These are phyloP conservation scores for Hiodon tergisus DNA, from an alignment of 2,113 vertebrate genomes.

Conservation along the genomic window DNA sequence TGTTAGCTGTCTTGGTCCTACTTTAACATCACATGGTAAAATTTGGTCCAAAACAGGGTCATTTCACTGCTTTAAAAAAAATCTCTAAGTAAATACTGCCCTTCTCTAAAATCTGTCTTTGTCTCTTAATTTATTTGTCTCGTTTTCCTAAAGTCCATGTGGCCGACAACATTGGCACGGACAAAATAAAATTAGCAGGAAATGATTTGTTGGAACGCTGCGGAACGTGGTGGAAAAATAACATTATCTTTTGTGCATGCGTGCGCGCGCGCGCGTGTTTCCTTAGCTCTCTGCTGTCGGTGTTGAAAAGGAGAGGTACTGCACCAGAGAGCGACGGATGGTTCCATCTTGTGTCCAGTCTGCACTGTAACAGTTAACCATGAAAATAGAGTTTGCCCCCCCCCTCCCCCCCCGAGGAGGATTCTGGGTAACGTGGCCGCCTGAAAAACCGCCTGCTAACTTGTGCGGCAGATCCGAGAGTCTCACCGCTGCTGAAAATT, in stretches of 20 bases:
- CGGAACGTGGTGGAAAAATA: neutral
- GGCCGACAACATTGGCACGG: no score
- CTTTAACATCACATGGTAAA: no score
- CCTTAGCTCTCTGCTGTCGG: neutral
- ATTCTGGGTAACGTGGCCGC: constrained; percentile 56
- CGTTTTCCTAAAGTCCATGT: no score
- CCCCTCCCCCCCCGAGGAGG: constrained; percentile 37
- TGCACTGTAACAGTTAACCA: neutral
- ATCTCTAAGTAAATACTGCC: no score
- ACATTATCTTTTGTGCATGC: neutral
- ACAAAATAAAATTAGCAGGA: no score
- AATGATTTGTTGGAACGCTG: no score
- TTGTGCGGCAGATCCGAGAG: constrained; percentile 37
- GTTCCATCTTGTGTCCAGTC: constrained; percentile 22
- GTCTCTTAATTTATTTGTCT: no score
- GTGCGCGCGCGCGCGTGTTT: neutral
- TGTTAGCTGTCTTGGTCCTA: no score
- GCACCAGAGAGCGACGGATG: neutral
- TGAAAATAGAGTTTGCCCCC: constrained; percentile 35
- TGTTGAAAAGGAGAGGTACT: neutral
- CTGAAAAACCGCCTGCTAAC: constrained; percentile 44
- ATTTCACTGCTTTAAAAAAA: no score
- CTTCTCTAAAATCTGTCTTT: no score
- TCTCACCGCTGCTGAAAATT: constrained; percentile 42
- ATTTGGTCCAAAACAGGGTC: no score